Percentiles rank a stretch among this genome's conserved stretches.
Evolutionary conservation across 2,888 invertebrate genomes (phyloP).

Genomic region (Aphodius granarius): DNA sequence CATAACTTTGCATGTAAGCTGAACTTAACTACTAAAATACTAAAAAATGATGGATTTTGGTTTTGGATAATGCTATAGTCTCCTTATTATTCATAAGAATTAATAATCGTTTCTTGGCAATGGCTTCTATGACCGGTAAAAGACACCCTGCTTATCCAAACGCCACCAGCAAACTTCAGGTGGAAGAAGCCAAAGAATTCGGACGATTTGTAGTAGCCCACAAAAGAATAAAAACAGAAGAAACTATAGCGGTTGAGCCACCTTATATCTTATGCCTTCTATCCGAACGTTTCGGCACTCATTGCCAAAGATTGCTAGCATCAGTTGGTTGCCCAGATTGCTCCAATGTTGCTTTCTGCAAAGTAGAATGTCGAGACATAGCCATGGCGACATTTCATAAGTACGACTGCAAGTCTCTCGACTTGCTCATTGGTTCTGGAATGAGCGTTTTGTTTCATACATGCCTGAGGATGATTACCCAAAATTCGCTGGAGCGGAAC

Average conservation of each 20-base stretch:
- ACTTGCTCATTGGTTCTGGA: conserved; percentile 72
- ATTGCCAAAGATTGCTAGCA: conserved; percentile 69
- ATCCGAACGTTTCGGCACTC: conserved; percentile 73
- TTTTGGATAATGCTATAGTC: too few relatives aligned
- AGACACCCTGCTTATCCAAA: conserved; percentile 52
- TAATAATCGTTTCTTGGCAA: conserved; percentile 25
- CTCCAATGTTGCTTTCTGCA: conserved; percentile 78
- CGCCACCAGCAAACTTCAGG: conserved; percentile 62
- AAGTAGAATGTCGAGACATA: conserved; percentile 63
- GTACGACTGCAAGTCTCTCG: conserved; percentile 75
- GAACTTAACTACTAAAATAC: too few relatives aligned
- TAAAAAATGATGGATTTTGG: too few relatives aligned
- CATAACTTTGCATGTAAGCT: background rate
- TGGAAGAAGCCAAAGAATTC: conserved; percentile 61
- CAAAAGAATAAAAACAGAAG: conserved; percentile 66
- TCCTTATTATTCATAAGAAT: too few relatives aligned
- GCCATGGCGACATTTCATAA: conserved; percentile 71
- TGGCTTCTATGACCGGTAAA: conserved; percentile 27
- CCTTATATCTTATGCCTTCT: conserved; percentile 76
- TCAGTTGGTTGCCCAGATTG: conserved; percentile 75
- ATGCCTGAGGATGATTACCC: conserved; percentile 77
- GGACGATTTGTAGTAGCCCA: conserved; percentile 74
- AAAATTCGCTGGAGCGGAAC: conserved; percentile 59
- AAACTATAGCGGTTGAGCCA: conserved; percentile 69
- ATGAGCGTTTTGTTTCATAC: conserved; percentile 80